Evolutionary conservation across 2,797 vertebrate genomes (phyloP), one percentile per base, ranked within the genome.

Genomic region (Myotis daubentonii): DNA sequence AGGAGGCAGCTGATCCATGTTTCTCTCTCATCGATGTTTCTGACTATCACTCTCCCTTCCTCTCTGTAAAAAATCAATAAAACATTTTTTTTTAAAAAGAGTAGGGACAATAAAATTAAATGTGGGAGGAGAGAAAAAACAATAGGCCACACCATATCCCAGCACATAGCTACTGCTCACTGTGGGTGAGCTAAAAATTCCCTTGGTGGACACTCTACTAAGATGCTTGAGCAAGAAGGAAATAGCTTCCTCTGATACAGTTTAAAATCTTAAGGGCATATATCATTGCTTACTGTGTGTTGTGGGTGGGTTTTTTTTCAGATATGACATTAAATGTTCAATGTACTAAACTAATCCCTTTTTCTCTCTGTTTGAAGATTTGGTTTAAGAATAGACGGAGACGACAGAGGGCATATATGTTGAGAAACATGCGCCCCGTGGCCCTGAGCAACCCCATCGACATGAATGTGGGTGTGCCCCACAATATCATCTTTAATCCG

Each of bases 381-480:
- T 98, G 98, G 98, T 98, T 98, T 97, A 98, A 98, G 97, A 98
- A 98, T 96, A 93, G 44, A 65, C 98, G 98, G 78, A 98, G 98
- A 95, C 96, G 94, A 60, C 98, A 98, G 96, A 98, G 98, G 96
- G 97, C 95, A 1, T 97, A 98, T 55, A 96, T 97, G 80, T 83
- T 98, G 78, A 97, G 96, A 57, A 97, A 87, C 28, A 60, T 97
- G 91, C 95, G 96, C 0, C 95, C 95, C 36, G 41, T 98, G 83
- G 93, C 97, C 51, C 82, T 97, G 89, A 89, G 86, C 0, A 97
- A 97, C 83, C 97, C 98, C 1, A 71, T 98, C 23, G 92, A 98
- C 36, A 72, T 98, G 0, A 96, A 98, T 94, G 30, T 98, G 94
- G 98, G 98, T 86, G 80, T 96, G 68, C 98, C 98, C n/a, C 89